Evolutionary conservation across 2,888 invertebrate genomes (phyloP), one percentile per base, ranked within the genome.

Genomic region (Clitarchus hookeri): DNA sequence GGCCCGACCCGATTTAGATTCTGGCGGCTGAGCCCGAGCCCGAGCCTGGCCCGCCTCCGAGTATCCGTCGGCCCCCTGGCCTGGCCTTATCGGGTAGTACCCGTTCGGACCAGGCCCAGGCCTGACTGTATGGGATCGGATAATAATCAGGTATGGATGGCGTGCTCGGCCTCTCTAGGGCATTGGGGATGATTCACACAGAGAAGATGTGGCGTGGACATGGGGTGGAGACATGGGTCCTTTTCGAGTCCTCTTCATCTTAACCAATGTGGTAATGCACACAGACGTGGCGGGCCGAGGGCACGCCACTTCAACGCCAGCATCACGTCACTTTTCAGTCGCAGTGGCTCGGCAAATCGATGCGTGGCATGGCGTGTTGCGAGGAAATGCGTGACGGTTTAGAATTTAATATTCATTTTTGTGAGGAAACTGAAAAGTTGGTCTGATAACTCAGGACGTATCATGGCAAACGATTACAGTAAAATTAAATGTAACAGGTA

Each of bases 181-280:
- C n/a, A n/a, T n/a, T n/a, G n/a, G n/a, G n/a, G n/a, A n/a, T n/a
- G 23, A 82, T 82, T 82, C 82, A 82, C 82, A 82, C 82, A 26
- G 1, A 27, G 36, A 27, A 44, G 82, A 23, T 9, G 82, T 23
- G 27, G 36, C 27, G 44, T 0, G 0, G 82, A 82, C 19, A 27
- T 19, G 82, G 13, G 36, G 44, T 23, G 44, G 16, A 36, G 27
- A 16, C 27, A 23, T 3, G 80, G 11, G 19, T 80, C 80, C 26
- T 11, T n/a, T 82, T 23, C 82, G 44, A 65, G 12, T n/a, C 44
- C 19, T 36, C 9, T 82, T 12, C 44, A 82, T 27, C 0, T 82
- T 2, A 36, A 82, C 23, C 8, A 36, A 82, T 82, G 82, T 0
- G 3, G 12, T 11, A 82, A 82, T 82, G 16, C n/a, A 82, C 36